phyloP scores from a whole-genome alignment of 2,113 vertebrate species.

The Dasyprocta punctata region DNA sequence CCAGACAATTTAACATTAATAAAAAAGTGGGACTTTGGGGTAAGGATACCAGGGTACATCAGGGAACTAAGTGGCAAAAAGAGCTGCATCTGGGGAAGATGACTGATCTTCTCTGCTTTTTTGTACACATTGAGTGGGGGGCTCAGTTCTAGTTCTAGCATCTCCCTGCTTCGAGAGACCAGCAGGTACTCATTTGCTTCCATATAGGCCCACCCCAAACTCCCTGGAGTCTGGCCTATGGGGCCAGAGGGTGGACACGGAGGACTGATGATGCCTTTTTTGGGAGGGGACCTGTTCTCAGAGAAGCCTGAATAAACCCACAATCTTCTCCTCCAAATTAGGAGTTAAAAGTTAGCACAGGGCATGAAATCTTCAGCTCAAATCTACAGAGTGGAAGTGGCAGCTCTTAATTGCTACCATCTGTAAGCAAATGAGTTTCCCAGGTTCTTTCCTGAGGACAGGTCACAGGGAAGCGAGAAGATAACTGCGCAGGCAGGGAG shows the following conservation, averaged over 20 bases:
- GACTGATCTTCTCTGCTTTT: not conserved
- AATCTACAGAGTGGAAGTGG: not conserved
- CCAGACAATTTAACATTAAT: not conserved
- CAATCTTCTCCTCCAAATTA: not conserved
- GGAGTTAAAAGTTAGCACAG: not conserved
- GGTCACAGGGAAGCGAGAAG: not conserved
- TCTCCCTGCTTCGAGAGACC: not conserved
- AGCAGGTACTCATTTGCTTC: not conserved
- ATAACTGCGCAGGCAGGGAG: not conserved
- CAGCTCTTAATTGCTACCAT: not conserved
- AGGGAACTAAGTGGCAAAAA: not conserved
- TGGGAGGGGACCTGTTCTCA: not conserved
- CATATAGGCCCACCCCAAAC: not conserved
- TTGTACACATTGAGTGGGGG: not conserved
- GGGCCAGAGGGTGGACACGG: not conserved
- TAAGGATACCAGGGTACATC: not conserved
- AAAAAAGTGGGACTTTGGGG: not conserved
- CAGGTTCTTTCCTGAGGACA: not conserved
- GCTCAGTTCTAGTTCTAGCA: not conserved
- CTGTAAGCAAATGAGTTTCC: not conserved
- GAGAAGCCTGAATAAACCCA: not conserved
- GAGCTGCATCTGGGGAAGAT: not conserved
- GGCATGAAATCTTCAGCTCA: not conserved
- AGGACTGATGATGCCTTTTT: not conserved
- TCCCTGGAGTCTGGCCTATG: not conserved